phyloP scores from a whole-genome alignment of 1,140 invertebrate genomes.

The Littorina saxatilis region DNA sequence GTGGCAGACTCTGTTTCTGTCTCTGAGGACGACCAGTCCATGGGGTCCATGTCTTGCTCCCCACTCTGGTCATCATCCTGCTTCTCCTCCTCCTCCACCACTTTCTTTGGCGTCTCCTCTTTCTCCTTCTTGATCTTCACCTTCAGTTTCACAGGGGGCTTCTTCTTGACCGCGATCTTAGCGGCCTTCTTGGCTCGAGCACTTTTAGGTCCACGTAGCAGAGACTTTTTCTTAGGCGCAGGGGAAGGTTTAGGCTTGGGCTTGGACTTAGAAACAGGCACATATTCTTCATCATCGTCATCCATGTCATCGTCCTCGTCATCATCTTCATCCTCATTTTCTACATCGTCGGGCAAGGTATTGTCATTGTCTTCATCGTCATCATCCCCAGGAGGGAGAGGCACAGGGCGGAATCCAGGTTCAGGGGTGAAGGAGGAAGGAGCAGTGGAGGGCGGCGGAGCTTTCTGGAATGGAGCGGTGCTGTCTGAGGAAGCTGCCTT shows the following conservation, averaged over 20 bases:
- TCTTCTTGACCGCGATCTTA: neutral
- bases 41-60: neutral
- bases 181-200: neutral
- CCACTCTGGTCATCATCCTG: neutral
- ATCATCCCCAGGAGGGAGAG: neutral
- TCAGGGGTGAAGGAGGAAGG: neutral
- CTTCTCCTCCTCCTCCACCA: neutral
- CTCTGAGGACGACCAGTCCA: conserved; percentile 25
- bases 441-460: neutral
- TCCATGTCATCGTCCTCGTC: neutral
- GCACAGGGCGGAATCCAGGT: neutral
- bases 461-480: neutral
- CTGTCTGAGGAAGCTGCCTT: no score
- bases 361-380: neutral
- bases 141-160: neutral
- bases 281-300: conserved; percentile 10
- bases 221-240: neutral
- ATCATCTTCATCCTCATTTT: neutral
- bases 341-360: no score
- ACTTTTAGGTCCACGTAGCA: neutral
- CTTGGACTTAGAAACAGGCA: neutral
- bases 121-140: neutral
- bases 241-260: neutral
- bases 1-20: neutral
- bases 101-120: neutral